These are phyloP conservation scores for Meghimatium bilineatum DNA, from an alignment of 2,888 invertebrate species.

Conservation along the genomic window DNA sequence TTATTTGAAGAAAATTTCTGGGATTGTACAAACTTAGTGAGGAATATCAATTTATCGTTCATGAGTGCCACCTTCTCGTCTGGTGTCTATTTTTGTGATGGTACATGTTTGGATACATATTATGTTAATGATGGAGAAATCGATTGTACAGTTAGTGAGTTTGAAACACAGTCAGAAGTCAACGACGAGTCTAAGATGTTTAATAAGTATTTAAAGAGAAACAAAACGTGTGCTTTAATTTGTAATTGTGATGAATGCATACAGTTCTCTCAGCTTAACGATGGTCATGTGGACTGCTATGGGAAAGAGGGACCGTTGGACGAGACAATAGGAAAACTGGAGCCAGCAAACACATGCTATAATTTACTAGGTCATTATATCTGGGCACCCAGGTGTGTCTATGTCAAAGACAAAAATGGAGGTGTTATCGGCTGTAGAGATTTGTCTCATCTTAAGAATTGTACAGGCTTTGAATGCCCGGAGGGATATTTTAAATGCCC, in stretches of 20 bases:
- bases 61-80: too few species aligned
- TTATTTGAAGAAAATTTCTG: not conserved
- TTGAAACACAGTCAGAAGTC: not conserved
- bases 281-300: not conserved
- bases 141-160: not conserved
- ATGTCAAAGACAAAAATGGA: not conserved
- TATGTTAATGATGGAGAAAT: constrained; percentile 1
- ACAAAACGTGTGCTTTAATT: constrained; percentile 3
- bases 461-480: constrained; percentile 24
- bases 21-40: not conserved
- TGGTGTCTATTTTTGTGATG: not conserved
- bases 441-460: constrained; percentile 18
- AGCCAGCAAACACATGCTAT: not conserved
- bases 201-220: not conserved
- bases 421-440: not conserved
- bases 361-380: not conserved
- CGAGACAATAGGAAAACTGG: not conserved
- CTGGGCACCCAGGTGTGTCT: not conserved
- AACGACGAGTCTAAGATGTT: not conserved
- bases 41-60: not conserved
- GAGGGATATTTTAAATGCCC: constrained; percentile 13
- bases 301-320: not conserved
- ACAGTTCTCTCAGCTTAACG: not conserved
- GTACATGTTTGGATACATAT: not conserved
- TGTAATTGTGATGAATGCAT: constrained; percentile 6